Conservation (phyloP, 2,888 invertebrate genomes). For the Agrochola litura region DNA sequence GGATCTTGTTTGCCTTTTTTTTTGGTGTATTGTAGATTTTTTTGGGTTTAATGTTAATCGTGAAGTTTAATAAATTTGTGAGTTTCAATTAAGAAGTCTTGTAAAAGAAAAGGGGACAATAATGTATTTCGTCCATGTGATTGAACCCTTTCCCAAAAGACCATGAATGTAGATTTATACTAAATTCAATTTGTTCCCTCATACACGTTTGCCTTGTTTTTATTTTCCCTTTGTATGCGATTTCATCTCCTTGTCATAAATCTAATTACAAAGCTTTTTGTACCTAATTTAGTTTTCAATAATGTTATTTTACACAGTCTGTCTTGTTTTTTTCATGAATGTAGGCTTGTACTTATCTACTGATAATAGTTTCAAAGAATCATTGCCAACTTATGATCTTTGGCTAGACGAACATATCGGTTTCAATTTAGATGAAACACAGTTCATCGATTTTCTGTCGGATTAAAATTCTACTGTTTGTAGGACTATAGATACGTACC, state of each 20-base stretch:
- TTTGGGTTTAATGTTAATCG: not conserved
- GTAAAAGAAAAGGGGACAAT: constrained; percentile 18
- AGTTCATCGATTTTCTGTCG: constrained; percentile 15
- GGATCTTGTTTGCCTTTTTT: not conserved
- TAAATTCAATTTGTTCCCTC: constrained; percentile 44
- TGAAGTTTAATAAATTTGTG: not conserved
- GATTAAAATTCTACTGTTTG: constrained; percentile 12
- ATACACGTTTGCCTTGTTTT: constrained; percentile 12
- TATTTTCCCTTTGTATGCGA: constrained; percentile 56
- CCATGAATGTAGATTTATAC: constrained; percentile 7
- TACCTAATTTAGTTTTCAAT: constrained; percentile 64
- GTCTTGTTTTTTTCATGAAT: not conserved
- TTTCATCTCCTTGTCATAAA: constrained; percentile 55
- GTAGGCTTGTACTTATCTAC: not conserved
- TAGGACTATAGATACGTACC: not conserved
- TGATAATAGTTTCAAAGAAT: not conserved
- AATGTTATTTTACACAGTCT: not conserved
- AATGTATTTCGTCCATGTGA: constrained; percentile 28
- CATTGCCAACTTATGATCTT: not conserved
- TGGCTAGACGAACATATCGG: constrained; percentile 1
- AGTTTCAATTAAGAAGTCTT: not conserved
- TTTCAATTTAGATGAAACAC: constrained; percentile 11
- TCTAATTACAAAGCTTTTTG: constrained; percentile 68
- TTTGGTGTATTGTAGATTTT: not conserved
- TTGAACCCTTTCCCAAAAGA: constrained; percentile 33